phyloP scores from a whole-genome alignment of 2,888 invertebrate species.

The Lydus trimaculatus region DNA sequence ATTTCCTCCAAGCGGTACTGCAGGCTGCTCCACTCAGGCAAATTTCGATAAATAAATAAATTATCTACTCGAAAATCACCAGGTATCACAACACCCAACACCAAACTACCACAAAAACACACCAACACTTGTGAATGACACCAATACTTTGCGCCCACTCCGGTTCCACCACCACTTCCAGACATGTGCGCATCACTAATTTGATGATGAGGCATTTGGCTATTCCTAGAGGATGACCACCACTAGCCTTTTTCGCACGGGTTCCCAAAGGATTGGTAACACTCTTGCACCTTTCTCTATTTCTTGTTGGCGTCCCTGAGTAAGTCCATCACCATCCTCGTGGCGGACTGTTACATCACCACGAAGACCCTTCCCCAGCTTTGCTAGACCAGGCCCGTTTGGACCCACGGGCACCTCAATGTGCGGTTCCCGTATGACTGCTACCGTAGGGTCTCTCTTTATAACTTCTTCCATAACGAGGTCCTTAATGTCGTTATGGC shows the following conservation, averaged over 20 bases:
- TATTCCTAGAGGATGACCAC: neutral
- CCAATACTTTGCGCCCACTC: too few species aligned
- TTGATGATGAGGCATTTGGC: too few species aligned
- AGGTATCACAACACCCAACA: too few species aligned
- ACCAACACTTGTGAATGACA: too few species aligned
- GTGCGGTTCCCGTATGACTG: conserved; percentile 31
- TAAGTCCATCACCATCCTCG: conserved; percentile 35
- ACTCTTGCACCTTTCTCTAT: conserved; percentile 39
- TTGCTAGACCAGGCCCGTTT: conserved; percentile 46
- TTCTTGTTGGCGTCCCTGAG: conserved; percentile 40
- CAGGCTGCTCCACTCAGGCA: too few species aligned
- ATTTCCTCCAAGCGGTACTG: too few species aligned
- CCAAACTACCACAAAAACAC: too few species aligned
- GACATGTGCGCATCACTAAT: too few species aligned
- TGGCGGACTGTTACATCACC: conserved; percentile 46
- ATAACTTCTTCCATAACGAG: conserved; percentile 25
- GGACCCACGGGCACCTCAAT: conserved; percentile 28
- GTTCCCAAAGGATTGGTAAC: conserved; percentile 33
- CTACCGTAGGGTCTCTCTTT: conserved; percentile 28
- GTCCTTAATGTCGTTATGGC: conserved; percentile 39
- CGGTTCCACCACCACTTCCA: too few species aligned
- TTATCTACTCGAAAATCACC: too few species aligned
- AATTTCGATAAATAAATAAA: too few species aligned
- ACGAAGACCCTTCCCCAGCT: conserved; percentile 40
- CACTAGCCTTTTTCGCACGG: neutral